phyloP scores from a whole-genome alignment of 2,797 vertebrate species.

The Siniperca obscura region DNA sequence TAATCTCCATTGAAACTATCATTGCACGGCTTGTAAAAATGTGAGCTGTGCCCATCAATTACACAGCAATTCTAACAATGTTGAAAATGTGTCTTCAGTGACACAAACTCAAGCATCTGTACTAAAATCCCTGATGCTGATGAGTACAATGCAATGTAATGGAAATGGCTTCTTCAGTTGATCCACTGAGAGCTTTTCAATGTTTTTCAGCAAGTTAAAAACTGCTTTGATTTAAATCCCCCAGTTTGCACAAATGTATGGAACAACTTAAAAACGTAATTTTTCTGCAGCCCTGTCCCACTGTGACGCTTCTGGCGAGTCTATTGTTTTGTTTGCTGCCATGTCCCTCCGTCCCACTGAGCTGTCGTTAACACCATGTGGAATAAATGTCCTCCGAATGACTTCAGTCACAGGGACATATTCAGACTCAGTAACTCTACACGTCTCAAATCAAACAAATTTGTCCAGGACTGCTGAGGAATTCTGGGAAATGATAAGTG shows the following conservation, averaged over 20 bases:
- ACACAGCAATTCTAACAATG: too few species aligned
- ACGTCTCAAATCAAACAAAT: neutral
- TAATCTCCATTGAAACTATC: too few species aligned
- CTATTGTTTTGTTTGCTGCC: neutral
- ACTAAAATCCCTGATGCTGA: too few species aligned
- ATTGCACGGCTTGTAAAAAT: too few species aligned
- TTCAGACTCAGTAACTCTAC: neutral
- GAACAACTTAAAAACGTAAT: neutral
- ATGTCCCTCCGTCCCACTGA: neutral
- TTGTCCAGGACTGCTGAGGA: neutral
- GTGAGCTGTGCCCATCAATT: too few species aligned
- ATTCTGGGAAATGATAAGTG: neutral
- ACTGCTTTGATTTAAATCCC: neutral
- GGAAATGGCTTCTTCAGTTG: neutral
- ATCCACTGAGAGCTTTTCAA: neutral
- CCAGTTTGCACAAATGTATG: neutral
- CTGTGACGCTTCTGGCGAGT: neutral
- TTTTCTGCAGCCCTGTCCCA: neutral
- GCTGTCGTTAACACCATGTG: neutral
- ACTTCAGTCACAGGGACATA: neutral
- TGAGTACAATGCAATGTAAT: too few species aligned
- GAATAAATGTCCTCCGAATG: slow-evolving; percentile 16
- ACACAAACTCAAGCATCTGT: too few species aligned
- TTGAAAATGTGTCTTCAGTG: too few species aligned
- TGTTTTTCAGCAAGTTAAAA: neutral